Base-by-base conservation (phyloP, 1,140 invertebrate genomes). In the Lepidurus apus region DNA sequence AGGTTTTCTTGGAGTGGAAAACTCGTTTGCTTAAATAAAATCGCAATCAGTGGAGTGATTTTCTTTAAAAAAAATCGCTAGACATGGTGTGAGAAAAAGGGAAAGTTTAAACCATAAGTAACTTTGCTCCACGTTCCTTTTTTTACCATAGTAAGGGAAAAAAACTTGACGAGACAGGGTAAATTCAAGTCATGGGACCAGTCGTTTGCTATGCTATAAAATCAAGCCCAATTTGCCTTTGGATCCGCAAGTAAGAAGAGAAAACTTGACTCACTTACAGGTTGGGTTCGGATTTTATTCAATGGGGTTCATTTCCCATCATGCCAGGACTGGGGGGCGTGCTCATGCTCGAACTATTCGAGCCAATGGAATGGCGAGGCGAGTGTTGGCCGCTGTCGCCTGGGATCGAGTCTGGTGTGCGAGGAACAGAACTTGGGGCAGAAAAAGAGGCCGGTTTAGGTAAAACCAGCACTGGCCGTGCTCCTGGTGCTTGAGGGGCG, bases 331-430 rank as follows among this genome's bases (percentile, higher is more conserved):
- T 91, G 42, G 92, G 92, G 78, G 92, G 91, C 79, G 91, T 93
- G 78, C 91, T 92, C 80, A 91, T 87, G 84, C 91, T 93, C 86
- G 91, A 93, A 84, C 92, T 93, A 85, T 93, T 93, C 65, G 92
- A 93, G 42, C 91, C 91, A 82, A 93, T 90, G 53, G 92, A 93
- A 84, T 93, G 92, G 77, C 92, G 87, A 47, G 91, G 90, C 83
- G 89, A 91, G 80, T 88, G 53, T 45, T 80, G 73, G 24, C 43
- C 73, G 21, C 43, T 79, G n/a, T 79, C 78, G 73, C 75, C 73
- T 74, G 78, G 73, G 42, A 45, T 45, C 6, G 78, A 79, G 74
- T 75, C 74, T 11, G 78, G 78, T 11, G 53, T 45, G 26, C 75
- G 78, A 74, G 74, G 78, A 65, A 45, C 76, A 42, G 53, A 65